A percentile compares a stretch with the other conserved stretches of the same genome.
Conservation (phyloP, 1,140 invertebrate genomes). For the Drosophila fuyamai region DNA sequence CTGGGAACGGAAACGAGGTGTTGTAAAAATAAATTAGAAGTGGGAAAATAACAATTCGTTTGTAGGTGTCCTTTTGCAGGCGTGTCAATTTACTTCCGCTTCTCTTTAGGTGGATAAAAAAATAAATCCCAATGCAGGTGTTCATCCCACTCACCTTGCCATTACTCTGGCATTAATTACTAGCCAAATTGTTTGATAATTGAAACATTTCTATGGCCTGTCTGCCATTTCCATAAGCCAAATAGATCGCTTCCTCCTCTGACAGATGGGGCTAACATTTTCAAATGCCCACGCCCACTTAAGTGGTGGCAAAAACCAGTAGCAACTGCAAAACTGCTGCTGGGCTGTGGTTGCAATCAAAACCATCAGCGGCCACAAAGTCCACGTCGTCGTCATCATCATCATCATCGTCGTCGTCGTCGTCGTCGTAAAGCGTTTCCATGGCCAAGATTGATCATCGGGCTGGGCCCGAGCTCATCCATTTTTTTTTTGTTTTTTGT, state of each 20-base stretch:
- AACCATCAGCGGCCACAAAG: slow-evolving; percentile 53
- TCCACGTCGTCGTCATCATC: slow-evolving; percentile 51
- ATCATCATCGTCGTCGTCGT: slow-evolving; percentile 18
- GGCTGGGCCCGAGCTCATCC: slow-evolving; percentile 60
- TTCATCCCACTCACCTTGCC: slow-evolving; percentile 13
- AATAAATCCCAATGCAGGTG: slow-evolving; percentile 36
- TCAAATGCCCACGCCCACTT: slow-evolving; percentile 72
- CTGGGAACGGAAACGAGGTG: slow-evolving; percentile 65
- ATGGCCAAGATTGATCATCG: slow-evolving; percentile 75
- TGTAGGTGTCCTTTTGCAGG: slow-evolving; percentile 50
- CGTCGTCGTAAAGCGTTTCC: slow-evolving; percentile 55
- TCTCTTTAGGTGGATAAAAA: not conserved
- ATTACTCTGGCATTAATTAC: slow-evolving; percentile 43
- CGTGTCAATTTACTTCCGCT: slow-evolving; percentile 73
- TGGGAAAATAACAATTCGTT: slow-evolving; percentile 31
- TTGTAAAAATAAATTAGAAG: slow-evolving; percentile 64
- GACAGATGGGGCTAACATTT: slow-evolving; percentile 58
- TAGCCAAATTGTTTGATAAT: slow-evolving; percentile 44
- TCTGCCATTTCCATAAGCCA: slow-evolving; percentile 61
- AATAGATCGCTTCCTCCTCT: slow-evolving; percentile 68
- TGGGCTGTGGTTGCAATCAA: slow-evolving; percentile 63
- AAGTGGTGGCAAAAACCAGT: slow-evolving; percentile 68
- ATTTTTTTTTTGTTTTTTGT: slow-evolving; percentile 38
- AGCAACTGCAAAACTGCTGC: slow-evolving; percentile 52
- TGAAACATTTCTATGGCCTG: slow-evolving; percentile 67